Conservation (phyloP, 2,888 invertebrate species). For the Hypselothyrea guttata region DNA sequence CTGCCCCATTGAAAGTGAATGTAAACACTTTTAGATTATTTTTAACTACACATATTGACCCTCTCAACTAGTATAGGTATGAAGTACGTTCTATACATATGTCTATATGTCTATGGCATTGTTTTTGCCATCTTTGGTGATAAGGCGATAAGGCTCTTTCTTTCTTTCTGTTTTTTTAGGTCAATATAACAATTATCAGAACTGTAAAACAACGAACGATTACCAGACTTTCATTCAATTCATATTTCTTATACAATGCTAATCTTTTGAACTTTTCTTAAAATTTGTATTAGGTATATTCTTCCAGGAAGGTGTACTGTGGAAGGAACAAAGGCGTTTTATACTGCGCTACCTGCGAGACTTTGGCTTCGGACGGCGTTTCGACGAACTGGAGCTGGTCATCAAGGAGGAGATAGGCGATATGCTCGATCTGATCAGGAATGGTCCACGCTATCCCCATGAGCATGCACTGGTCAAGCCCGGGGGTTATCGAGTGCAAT, state of each 20-base stretch:
- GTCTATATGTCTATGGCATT: too few relatives aligned
- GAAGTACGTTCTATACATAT: too few relatives aligned
- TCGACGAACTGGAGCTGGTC: conserved; percentile 83
- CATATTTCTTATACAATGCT: not conserved
- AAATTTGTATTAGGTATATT: conserved; percentile 84
- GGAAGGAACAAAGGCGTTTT: conserved; percentile 87
- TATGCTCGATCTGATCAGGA: conserved; percentile 83
- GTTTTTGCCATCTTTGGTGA: not conserved
- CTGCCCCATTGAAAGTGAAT: too few relatives aligned
- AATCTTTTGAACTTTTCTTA: not conserved
- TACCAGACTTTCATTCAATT: not conserved
- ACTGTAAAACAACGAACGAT: not conserved
- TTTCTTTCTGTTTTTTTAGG: conserved; percentile 6
- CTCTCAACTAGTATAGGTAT: too few relatives aligned
- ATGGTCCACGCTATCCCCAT: conserved; percentile 82
- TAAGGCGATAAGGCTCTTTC: conserved; percentile 1
- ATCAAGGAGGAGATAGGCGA: conserved; percentile 83
- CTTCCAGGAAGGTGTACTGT: conserved; percentile 85
- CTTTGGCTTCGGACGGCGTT: conserved; percentile 87
- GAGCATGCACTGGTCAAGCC: conserved; percentile 80
- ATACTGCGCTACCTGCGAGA: conserved; percentile 86
- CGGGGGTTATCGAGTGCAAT: conserved; percentile 75
- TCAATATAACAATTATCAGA: conserved; percentile 2
- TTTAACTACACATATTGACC: too few relatives aligned
- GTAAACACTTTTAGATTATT: too few relatives aligned